Base-by-base conservation (phyloP, 2,888 invertebrate species). In the Ypsolopha scabrella region DNA sequence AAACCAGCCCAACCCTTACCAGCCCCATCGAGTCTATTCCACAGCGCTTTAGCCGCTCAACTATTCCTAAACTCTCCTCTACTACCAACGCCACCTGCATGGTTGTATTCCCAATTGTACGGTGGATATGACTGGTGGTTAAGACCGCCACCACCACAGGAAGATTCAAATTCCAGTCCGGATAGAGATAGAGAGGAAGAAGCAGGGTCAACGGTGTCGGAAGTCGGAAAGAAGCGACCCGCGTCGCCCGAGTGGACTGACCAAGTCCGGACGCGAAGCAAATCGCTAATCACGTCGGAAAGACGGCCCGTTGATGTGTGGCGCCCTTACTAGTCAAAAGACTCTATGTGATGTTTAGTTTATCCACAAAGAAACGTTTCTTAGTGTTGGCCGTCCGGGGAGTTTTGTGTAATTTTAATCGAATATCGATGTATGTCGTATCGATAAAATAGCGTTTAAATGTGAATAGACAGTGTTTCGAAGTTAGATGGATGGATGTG, bases 81-180 rank as follows among this genome's bases (percentile, higher is more conserved):
- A 10, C 74, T 93, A 55, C 93, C 93, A 1, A 92, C 93, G 1
- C 93, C 93, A 6, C 91, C 91, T 39, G 93, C 93, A 55, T 93
- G 93, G 93, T 74, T 93, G 6, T 93, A 93, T 64, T 92, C 92
- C 0, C 93, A 93, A 64, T 80, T 94, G 1, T 93, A 93, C 66
- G 91, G 91, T 36, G 89, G 88, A 53, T 90, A 90, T 59, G 92
- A 92, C 55, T 90, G 92, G 82, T 92, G 92, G 92, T 83, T 93
- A 0, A 60, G 85, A 67, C 85, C 86, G 10, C 82, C 78, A 0
- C 72, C 69, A 0, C 70, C 74, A 9, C 81, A 78, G 65, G 86
- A 85, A 59, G 85, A 85, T 53, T 78, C 82, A 0, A 68, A 45
- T 34, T 83, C 83, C 1, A 85, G 80, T 55, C 82, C 82, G 0